Conservation (phyloP, 2,797 vertebrate genomes). For the Phyllotis vaccarum region DNA sequence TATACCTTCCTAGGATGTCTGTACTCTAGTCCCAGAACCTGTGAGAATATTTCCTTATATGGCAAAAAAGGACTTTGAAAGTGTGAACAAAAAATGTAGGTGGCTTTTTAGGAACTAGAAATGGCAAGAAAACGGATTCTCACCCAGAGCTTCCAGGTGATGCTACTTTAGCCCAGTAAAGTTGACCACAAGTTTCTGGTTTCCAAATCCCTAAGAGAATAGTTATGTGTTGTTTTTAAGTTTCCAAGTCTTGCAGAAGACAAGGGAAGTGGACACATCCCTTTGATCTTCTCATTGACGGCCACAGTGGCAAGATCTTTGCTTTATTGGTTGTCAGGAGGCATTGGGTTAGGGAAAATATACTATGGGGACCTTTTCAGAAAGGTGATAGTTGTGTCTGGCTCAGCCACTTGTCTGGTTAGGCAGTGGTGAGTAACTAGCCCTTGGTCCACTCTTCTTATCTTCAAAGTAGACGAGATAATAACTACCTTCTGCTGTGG, state of each 20-base stretch:
- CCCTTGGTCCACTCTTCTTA: not conserved
- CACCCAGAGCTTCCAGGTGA: not conserved
- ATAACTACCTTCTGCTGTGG: not conserved
- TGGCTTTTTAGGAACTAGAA: not conserved
- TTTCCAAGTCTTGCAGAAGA: not conserved
- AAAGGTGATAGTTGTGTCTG: not conserved
- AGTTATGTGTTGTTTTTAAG: not conserved
- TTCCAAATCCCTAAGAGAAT: not conserved
- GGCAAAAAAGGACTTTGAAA: not conserved
- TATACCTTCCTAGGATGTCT: not conserved
- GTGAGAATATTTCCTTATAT: not conserved
- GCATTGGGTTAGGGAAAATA: not conserved
- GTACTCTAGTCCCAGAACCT: not conserved
- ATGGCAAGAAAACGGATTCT: not conserved
- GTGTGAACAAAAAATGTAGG: not conserved
- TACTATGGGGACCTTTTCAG: not conserved
- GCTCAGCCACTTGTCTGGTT: not conserved
- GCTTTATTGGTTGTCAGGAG: not conserved
- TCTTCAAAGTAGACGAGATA: not conserved
- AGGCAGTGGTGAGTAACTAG: not conserved
- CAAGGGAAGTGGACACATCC: not conserved
- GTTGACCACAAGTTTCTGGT: not conserved
- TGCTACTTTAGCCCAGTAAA: not conserved
- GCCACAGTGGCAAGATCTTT: not conserved
- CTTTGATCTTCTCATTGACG: not conserved